Percentiles rank a stretch among this genome's conserved stretches.
These are phyloP conservation scores for Caenorhabditis drosophilae DNA, from an alignment of 2,888 invertebrate species.

Conservation along the genomic window DNA sequence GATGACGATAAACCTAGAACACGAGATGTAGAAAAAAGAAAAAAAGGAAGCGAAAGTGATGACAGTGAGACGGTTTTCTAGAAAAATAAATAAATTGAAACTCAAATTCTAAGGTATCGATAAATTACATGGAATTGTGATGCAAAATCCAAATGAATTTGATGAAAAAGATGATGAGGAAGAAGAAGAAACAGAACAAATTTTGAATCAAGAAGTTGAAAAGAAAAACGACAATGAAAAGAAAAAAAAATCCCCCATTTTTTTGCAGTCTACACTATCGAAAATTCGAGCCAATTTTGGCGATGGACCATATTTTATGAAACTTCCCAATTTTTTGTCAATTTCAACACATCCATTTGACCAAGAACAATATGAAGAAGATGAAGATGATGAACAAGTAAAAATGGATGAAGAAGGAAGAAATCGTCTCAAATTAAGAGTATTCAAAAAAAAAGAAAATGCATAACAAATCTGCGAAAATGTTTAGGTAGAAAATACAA, in stretches of 20 bases:
- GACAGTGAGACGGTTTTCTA: not conserved
- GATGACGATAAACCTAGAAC: conserved; percentile 4
- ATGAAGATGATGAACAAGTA: conserved; percentile 98
- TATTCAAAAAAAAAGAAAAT: conserved; percentile 34
- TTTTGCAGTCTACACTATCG: not conserved
- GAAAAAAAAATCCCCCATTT: not conserved
- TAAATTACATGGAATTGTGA: conserved; percentile 36
- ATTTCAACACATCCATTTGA: conserved; percentile 97
- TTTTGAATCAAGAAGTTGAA: conserved; percentile 18
- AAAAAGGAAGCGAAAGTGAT: not conserved
- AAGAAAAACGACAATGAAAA: not conserved
- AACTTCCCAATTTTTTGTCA: conserved; percentile 92
- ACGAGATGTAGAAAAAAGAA: not conserved
- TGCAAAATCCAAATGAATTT: conserved; percentile 43
- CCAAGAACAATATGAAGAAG: conserved; percentile 85
- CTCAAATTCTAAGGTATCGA: conserved; percentile 12
- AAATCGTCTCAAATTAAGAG: conserved; percentile 76
- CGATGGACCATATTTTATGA: conserved; percentile 26
- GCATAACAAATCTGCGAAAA: not conserved
- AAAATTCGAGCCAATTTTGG: conserved; percentile 12
- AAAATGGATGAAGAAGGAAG: conserved; percentile 92
- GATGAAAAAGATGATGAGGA: conserved; percentile 30
- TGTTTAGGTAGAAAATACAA: conserved; percentile 88
- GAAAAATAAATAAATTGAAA: not conserved
- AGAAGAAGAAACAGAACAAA: conserved; percentile 13